These are phyloP conservation scores for Mirza zaza DNA, from an alignment of 2,113 vertebrate species.

Conservation along the genomic window DNA sequence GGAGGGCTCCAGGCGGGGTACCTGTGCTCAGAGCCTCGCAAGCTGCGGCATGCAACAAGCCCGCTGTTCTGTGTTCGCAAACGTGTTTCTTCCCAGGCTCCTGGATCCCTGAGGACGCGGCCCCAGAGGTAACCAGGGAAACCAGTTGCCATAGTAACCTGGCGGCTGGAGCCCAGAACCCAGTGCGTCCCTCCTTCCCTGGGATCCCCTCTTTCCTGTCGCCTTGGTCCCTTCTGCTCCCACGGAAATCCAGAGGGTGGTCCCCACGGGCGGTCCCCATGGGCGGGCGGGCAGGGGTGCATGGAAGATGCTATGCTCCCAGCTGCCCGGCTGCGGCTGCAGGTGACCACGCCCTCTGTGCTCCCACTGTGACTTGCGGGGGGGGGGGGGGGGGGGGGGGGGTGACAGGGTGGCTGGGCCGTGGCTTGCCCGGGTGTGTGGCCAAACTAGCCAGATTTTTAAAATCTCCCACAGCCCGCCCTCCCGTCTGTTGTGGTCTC, in stretches of 20 bases:
- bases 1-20: not conserved
- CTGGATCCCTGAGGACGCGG: not conserved
- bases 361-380: too few species aligned
- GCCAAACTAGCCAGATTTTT: constrained; percentile 82
- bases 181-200: rapidly evolving
- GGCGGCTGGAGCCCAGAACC: not conserved
- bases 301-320: constrained; percentile 73
- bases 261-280: not conserved
- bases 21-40: not conserved
- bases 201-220: not conserved
- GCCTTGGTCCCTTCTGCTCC: constrained; percentile 43
- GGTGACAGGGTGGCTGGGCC: too few species aligned
- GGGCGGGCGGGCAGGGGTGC: constrained; percentile 68
- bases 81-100: not conserved
- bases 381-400: too few species aligned
- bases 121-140: constrained; percentile 44
- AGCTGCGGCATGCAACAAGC: rapidly evolving
- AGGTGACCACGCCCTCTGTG: too few species aligned
- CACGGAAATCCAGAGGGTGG: constrained; percentile 65
- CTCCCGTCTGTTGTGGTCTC: constrained; percentile 81
- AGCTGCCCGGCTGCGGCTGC: too few species aligned
- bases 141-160: constrained; percentile 55
- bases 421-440: constrained; percentile 73
- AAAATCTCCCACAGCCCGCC: constrained; percentile 72
- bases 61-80: too few species aligned